A percentile compares a stretch with the other conserved stretches of the same genome.
Evolutionary conservation across 2,888 invertebrate genomes (phyloP).

Genomic region (Nomada fucata): DNA sequence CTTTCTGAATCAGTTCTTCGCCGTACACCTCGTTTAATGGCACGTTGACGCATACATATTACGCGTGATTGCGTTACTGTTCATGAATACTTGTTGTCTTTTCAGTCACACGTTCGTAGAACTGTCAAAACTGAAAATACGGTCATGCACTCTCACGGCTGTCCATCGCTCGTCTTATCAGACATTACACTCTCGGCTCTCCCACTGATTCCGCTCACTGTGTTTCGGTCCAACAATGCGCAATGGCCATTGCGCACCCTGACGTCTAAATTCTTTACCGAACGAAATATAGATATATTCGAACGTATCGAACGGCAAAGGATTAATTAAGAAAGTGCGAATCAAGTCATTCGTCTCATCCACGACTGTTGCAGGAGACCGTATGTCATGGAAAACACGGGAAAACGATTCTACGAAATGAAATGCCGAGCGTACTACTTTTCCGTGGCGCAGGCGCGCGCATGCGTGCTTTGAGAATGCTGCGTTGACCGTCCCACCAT

Average conservation of each 20-base stretch:
- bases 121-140: conserved; percentile 73
- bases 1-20: conserved; percentile 49
- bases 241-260: conserved; percentile 58
- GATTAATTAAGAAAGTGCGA: conserved; percentile 9
- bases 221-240: conserved; percentile 65
- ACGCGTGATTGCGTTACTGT: conserved; percentile 22
- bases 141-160: conserved; percentile 74
- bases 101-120: conserved; percentile 41
- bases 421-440: conserved; percentile 59
- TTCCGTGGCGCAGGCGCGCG: conserved; percentile 60
- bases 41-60: conserved; percentile 42
- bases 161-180: conserved; percentile 79
- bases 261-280: conserved; percentile 30
- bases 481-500: conserved; percentile 60
- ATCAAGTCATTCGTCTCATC: conserved; percentile 11
- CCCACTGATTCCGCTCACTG: conserved; percentile 60
- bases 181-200: conserved; percentile 76
- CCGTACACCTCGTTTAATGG: conserved; percentile 29
- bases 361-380: conserved; percentile 22
- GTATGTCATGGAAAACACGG: conserved; percentile 19
- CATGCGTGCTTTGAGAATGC: conserved; percentile 36
- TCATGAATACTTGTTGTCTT: neutral
- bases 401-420: conserved; percentile 26
- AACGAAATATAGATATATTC: conserved; percentile 20
- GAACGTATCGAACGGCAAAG: conserved; percentile 11